Conservation (phyloP, 2,797 vertebrate species). For the Streptopelia turtur region DNA sequence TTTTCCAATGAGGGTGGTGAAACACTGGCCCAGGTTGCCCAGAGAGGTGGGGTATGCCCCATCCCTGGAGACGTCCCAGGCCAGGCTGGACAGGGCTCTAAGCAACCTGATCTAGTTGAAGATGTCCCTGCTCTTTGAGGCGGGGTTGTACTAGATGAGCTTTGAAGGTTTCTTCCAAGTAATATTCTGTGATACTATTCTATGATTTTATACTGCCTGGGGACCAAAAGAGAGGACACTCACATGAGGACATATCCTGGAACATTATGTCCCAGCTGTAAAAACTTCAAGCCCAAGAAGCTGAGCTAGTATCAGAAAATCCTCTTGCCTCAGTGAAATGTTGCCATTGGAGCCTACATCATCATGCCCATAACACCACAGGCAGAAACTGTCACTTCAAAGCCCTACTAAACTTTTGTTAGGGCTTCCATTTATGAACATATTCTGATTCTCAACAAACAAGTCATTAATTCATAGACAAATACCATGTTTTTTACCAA, state of each 20-base stretch:
- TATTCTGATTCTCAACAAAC: background rate
- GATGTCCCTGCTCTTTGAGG: no score
- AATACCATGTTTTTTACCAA: background rate
- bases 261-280: background rate
- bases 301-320: background rate
- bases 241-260: background rate
- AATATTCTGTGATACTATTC: no score
- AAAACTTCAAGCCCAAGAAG: background rate
- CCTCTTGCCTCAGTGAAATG: background rate
- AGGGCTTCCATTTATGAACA: background rate
- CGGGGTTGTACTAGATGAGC: no score
- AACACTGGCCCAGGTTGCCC: no score
- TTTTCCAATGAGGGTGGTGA: no score
- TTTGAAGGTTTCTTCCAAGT: no score
- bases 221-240: background rate
- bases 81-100: no score
- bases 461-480: background rate
- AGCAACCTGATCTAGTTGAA: no score
- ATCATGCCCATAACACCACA: background rate
- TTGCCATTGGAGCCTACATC: background rate
- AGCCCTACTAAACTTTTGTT: background rate
- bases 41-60: no score
- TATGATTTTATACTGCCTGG: background rate
- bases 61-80: no score
- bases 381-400: background rate